Evolutionary conservation across 1,140 invertebrate genomes (phyloP), one percentile per base, ranked within the genome.

Genomic region (Cotesia vestalis): DNA sequence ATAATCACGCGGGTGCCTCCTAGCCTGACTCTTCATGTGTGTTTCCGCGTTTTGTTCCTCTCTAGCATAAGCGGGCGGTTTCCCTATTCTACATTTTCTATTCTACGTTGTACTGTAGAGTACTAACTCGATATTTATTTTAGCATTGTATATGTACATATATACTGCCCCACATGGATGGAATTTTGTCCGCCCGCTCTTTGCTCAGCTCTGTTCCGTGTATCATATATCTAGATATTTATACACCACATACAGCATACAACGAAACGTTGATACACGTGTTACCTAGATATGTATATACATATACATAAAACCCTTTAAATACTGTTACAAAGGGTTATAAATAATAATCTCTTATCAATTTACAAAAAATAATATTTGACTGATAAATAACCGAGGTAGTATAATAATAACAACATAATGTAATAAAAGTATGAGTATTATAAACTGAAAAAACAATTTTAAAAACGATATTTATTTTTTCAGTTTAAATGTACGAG

Each of bases 21-120:
- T 60, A 66, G 51, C 69, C 38, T 72, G 63, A 75, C 76, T 66
- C 53, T 78, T 72, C 74, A 62, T 74, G 70, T 35, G 40, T 66
- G 51, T 73, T 59, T 66, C 72, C 64, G 57, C 57, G 55, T 67
- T 67, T 67, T 46, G 57, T 4, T 46, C 40, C 35, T 36, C 38
- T 60, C 34, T n/a, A 14, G 27, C 27, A 27, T 27, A 27, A 57
- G 40, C 40, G 40, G 40, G 40, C 40, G 40, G 40, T 46, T 46
- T 46, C 40, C 40, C 40, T 46, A 4, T 38, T 68, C 66, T 53
- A 46, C 55, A 38, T 57, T 35, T 35, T 12, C 35, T 68, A 46
- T 46, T 12, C 36, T 52, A 36, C 14, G 34, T n/a, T n/a, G 1
- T 52, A 17, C 17, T 14, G 2, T 20, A 27, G 27, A 27, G 27